These are phyloP conservation scores for Anser brachyrhynchus DNA, from an alignment of 2,113 vertebrate species.

Conservation along the genomic window DNA sequence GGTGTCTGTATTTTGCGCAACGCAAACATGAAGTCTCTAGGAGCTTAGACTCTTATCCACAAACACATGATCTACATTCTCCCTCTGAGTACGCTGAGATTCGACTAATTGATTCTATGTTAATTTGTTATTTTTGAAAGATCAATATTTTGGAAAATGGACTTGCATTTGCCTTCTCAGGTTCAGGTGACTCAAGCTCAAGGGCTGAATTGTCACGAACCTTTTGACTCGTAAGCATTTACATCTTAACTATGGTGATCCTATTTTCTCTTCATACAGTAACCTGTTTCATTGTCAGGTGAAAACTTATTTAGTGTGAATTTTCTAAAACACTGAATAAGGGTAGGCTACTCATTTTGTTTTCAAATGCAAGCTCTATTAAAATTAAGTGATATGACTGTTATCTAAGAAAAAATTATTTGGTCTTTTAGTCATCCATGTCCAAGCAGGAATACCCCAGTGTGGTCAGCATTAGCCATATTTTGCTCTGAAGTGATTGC, in stretches of 20 bases:
- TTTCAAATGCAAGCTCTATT: background rate
- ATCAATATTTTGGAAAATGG: background rate
- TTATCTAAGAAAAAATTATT: background rate
- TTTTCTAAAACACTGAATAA: background rate
- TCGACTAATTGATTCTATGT: background rate
- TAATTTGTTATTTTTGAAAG: background rate
- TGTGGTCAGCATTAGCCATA: background rate
- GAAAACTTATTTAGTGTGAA: background rate
- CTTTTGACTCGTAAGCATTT: background rate
- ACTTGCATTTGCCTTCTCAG: background rate
- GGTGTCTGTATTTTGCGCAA: background rate
- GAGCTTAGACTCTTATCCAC: background rate
- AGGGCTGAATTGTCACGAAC: background rate
- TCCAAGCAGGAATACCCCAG: background rate
- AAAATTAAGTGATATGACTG: background rate
- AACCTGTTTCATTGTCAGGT: background rate
- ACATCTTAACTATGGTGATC: background rate
- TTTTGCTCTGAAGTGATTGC: background rate
- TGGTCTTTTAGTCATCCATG: background rate
- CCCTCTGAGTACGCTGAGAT: background rate
- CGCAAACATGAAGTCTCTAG: background rate
- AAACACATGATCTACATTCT: background rate
- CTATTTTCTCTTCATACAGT: background rate
- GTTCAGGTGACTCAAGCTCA: background rate
- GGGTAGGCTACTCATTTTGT: background rate